Evolutionary conservation across 1,140 invertebrate species (phyloP).

Genomic region (Lepidotrigona ventralis): DNA sequence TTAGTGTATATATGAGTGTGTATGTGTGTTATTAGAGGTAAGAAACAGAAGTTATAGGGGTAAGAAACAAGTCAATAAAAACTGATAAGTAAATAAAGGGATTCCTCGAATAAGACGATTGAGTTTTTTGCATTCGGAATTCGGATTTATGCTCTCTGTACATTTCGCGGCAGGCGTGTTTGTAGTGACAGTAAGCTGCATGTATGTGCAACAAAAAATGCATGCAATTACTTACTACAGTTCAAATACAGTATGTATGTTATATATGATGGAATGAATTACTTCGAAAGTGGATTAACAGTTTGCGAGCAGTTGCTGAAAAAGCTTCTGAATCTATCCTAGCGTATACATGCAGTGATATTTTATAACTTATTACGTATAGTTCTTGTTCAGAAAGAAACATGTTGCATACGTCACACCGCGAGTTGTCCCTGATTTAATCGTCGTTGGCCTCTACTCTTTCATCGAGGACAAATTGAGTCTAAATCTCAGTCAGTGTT

Average conservation of each 20-base stretch:
- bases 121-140: conserved; percentile 29
- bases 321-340: too few species aligned
- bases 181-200: conserved; percentile 1
- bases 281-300: conserved; percentile 36
- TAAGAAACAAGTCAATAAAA: conserved; percentile 50
- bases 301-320: conserved; percentile 13
- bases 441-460: conserved; percentile 26
- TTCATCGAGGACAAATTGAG: conserved; percentile 68
- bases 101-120: too few species aligned
- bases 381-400: too few species aligned
- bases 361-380: too few species aligned
- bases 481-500: conserved; percentile 74
- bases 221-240: neutral
- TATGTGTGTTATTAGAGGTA: too few species aligned
- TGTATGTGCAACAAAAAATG: neutral
- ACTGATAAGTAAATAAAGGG: conserved; percentile 4
- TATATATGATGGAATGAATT: neutral
- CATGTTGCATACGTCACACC: too few species aligned
- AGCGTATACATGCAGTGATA: too few species aligned
- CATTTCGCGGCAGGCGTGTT: too few species aligned
- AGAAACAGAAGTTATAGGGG: too few species aligned
- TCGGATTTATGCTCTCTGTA: conserved; percentile 66
- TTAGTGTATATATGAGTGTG: too few species aligned
- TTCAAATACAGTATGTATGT: neutral
- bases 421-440: too few species aligned